phyloP scores from a whole-genome alignment of 2,888 invertebrate species.

The Piscicola geometra region DNA sequence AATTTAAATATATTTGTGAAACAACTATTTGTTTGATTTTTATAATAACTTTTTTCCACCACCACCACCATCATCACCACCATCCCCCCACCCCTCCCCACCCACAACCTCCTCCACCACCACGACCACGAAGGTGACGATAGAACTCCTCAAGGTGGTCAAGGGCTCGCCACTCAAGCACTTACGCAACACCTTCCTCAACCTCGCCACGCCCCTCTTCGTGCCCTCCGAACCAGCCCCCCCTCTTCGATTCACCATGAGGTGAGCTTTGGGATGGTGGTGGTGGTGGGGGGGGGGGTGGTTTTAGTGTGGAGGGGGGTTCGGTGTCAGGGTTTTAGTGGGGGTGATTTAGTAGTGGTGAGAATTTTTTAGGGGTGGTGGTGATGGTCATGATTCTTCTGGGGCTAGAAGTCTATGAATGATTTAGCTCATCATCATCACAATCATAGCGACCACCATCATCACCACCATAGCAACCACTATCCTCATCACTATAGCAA shows the following conservation, averaged over 20 bases:
- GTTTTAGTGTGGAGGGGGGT: too few relatives aligned
- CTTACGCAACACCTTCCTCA: slow-evolving; percentile 54
- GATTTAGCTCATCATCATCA: not conserved
- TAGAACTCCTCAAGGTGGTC: slow-evolving; percentile 53
- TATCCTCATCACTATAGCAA: too few relatives aligned
- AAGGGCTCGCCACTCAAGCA: slow-evolving; percentile 47
- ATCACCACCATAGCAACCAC: too few relatives aligned
- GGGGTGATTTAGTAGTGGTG: too few relatives aligned
- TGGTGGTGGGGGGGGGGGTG: too few relatives aligned
- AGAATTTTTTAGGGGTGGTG: too few relatives aligned
- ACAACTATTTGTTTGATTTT: slow-evolving; percentile 4
- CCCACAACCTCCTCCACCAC: too few relatives aligned
- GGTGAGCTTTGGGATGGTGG: too few relatives aligned
- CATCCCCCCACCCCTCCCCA: not conserved
- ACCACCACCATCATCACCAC: too few relatives aligned
- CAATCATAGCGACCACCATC: not conserved
- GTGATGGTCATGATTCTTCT: too few relatives aligned
- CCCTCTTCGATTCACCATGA: slow-evolving; percentile 47
- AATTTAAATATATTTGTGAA: not conserved
- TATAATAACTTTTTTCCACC: not conserved
- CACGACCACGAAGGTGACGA: slow-evolving; percentile 46
- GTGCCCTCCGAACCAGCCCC: slow-evolving; percentile 54
- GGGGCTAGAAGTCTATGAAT: not conserved
- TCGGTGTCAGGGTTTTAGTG: too few relatives aligned
- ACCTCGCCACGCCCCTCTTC: slow-evolving; percentile 53